A percentile compares a stretch with the other conserved stretches of the same genome.
Conservation (phyloP, 2,888 invertebrate genomes). For the Aporophyla nigra region DNA sequence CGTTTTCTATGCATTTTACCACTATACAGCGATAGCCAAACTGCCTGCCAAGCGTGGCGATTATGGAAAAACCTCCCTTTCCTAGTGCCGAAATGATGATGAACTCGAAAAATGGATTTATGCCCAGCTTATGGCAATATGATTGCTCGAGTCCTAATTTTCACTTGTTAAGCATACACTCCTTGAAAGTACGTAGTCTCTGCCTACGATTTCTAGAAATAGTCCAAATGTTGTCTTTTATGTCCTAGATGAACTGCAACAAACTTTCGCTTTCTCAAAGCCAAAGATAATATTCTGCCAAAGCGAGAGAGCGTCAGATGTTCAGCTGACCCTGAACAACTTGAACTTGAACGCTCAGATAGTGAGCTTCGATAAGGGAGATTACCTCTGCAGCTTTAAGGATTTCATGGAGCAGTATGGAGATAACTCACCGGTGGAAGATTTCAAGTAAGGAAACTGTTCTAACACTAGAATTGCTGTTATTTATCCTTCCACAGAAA, state of each 20-base stretch:
- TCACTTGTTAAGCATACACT: no score
- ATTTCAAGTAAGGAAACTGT: constrained; percentile 73
- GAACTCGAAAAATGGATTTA: not conserved
- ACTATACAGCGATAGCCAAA: no score
- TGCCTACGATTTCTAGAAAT: not conserved
- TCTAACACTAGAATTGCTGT: not conserved
- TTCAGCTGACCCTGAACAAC: constrained; percentile 73
- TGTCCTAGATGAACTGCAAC: constrained; percentile 77
- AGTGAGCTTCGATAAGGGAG: constrained; percentile 78
- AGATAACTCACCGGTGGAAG: constrained; percentile 69
- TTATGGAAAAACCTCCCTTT: no score
- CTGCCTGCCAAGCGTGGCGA: no score
- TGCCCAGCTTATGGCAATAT: not conserved
- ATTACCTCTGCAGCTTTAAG: constrained; percentile 72
- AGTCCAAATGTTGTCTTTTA: not conserved
- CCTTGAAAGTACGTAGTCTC: not conserved
- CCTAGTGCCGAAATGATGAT: no score
- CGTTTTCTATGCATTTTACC: no score
- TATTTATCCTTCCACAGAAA: not conserved
- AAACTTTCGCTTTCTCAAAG: constrained; percentile 71
- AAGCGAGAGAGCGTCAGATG: constrained; percentile 75
- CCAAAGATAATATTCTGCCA: constrained; percentile 83
- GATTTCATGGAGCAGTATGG: constrained; percentile 75
- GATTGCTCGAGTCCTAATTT: no score
- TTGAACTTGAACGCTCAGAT: constrained; percentile 73